Base-by-base conservation (phyloP, 2,113 vertebrate species). In the Corynorhinus townsendii region DNA sequence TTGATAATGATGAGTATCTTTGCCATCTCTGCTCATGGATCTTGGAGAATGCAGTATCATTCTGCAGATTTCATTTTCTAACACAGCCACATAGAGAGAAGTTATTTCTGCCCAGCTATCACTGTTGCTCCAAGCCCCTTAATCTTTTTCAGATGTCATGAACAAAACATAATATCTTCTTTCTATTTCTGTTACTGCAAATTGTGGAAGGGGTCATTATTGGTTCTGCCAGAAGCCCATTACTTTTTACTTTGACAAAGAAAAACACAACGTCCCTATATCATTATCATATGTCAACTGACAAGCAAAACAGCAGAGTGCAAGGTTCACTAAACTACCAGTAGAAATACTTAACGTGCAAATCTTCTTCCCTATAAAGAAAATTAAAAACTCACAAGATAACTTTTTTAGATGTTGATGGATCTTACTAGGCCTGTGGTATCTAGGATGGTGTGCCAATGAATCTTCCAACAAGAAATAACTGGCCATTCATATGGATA, bases 201-300 rank as follows among this genome's bases (percentile, higher is more conserved):
- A 86, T 17, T 26, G 2, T 20, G 11, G 16, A 38, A 43, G n/a
- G 10, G 6, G 15, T 49, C 71, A 24, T 6, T 84, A 71, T 49
- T 4, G 30, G 6, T 81, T 73, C 2, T 1, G 45, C 38, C 62
- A 20, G 9, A 59, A 81, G 17, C 9, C 14, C 82, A 15, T 96
- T 69, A 77, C 45, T 52, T 59, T 72, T 66, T 91, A 84, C 28
- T 73, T 72, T 95, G 40, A 75, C 52, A 91, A 80, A 12, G 7
- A 84, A 43, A 80, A 84, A 59, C 1, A 22, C 20, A 8, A 9
- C 59, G 4, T 52, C 5, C 1, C 17, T 75, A 12, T 4, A n/a
- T 45, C 20, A 79, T 4, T n/a, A 3, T 56, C 35, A 24, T 47
- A 59, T 28, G 49, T 47, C n/a, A 49, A 8, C 3, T 72, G 49